A percentile compares a stretch with the other conserved stretches of the same genome.
phyloP scores from a whole-genome alignment of 2,797 vertebrate species.

The Tapera naevia region DNA sequence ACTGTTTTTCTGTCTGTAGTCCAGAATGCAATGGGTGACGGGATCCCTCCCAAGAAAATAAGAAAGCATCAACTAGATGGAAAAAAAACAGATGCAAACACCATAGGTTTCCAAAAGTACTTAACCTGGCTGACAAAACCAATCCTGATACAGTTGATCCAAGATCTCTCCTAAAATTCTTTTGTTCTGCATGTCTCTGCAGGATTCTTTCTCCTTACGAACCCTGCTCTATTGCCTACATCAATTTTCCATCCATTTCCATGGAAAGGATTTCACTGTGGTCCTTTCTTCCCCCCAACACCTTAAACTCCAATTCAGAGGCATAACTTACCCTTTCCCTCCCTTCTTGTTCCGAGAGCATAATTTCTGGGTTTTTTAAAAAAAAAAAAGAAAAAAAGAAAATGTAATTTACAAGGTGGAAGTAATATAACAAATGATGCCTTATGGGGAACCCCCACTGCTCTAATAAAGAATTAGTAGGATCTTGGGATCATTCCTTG shows the following conservation, averaged over 20 bases:
- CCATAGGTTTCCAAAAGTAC: neutral
- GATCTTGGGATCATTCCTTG: constrained; percentile 18
- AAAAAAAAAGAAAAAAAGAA: neutral
- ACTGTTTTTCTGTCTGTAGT: neutral
- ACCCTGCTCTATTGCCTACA: neutral
- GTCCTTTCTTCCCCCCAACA: neutral
- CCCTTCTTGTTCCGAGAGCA: neutral
- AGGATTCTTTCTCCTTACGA: neutral
- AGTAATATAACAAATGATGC: constrained; percentile 58
- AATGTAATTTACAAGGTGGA: constrained; percentile 49
- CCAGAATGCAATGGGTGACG: neutral
- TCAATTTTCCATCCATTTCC: no score
- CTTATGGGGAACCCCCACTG: constrained; percentile 49
- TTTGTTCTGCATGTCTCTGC: neutral
- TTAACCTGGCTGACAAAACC: neutral
- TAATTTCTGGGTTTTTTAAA: neutral
- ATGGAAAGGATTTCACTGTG: neutral
- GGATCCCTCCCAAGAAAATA: neutral
- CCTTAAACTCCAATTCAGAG: neutral
- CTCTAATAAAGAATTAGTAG: constrained; percentile 52
- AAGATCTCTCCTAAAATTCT: neutral
- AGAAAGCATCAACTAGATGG: neutral
- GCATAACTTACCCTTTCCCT: neutral
- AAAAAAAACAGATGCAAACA: neutral
- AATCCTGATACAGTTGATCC: neutral